Evolutionary conservation across 1,140 invertebrate genomes (phyloP).

Genomic region (Pogonomyrmex barbatus): DNA sequence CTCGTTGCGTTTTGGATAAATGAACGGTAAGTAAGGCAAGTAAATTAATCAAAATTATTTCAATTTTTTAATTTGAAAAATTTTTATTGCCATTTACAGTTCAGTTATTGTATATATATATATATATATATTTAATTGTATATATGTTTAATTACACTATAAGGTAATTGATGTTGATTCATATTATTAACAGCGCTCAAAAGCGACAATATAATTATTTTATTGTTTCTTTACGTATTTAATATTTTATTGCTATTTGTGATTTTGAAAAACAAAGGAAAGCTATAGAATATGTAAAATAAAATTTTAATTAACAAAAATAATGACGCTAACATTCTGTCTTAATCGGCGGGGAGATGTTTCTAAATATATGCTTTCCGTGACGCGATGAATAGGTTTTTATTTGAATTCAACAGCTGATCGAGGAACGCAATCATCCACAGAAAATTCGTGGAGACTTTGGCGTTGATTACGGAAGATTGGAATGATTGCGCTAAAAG

Average conservation of each 20-base stretch:
- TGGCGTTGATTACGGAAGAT: conserved; percentile 34
- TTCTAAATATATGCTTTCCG: not conserved
- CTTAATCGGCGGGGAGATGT: not conserved
- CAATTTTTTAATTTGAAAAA: not conserved
- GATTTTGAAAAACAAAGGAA: not conserved
- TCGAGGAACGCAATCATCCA: conserved; percentile 31
- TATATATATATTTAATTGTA: not conserved
- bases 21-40: conserved; percentile 6
- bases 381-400: conserved; percentile 1
- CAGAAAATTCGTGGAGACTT: conserved; percentile 40
- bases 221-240: not conserved
- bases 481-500: conserved; percentile 27
- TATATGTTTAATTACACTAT: not conserved
- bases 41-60: not conserved
- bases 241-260: not conserved
- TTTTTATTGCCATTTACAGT: not conserved
- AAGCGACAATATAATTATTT: not conserved
- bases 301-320: not conserved
- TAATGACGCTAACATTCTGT: not conserved
- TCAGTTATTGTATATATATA: not conserved
- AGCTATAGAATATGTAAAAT: not conserved
- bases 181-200: not conserved
- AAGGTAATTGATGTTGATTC: not conserved
- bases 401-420: conserved; percentile 3
- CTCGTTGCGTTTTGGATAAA: conserved; percentile 41